Conservation (phyloP, 2,888 invertebrate genomes). For the Clistopyga incitator region DNA sequence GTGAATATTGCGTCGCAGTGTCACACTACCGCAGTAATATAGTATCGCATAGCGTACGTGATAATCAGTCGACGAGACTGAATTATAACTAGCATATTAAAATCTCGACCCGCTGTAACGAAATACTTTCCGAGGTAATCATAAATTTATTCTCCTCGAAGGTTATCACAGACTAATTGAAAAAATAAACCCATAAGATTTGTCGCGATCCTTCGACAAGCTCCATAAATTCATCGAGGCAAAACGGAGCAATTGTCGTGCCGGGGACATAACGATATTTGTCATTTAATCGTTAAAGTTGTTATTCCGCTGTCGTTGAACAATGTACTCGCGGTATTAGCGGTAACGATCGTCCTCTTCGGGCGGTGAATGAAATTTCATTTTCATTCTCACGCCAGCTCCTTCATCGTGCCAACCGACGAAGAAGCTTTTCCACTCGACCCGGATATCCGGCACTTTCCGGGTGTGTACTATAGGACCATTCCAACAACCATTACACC, state of each 20-base stretch:
- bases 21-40: neutral
- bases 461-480: constrained; percentile 41
- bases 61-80: neutral
- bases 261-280: constrained; percentile 24
- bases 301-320: constrained; percentile 17
- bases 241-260: neutral
- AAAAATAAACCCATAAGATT: too few relatives aligned
- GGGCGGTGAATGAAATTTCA: constrained; percentile 28
- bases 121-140: too few relatives aligned
- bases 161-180: too few relatives aligned
- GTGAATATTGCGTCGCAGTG: neutral
- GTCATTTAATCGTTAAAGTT: constrained; percentile 10
- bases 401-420: neutral
- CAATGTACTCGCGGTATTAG: constrained; percentile 5
- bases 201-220: neutral
- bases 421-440: constrained; percentile 48
- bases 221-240: neutral
- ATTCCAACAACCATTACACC: constrained; percentile 37
- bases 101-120: neutral
- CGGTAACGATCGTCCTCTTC: constrained; percentile 4
- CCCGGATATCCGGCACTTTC: constrained; percentile 52
- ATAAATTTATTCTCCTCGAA: too few relatives aligned
- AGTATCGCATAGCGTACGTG: neutral
- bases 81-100: neutral
- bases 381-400: constrained; percentile 28